phyloP scores from a whole-genome alignment of 2,797 vertebrate genomes.

The Myripristis murdjan region DNA sequence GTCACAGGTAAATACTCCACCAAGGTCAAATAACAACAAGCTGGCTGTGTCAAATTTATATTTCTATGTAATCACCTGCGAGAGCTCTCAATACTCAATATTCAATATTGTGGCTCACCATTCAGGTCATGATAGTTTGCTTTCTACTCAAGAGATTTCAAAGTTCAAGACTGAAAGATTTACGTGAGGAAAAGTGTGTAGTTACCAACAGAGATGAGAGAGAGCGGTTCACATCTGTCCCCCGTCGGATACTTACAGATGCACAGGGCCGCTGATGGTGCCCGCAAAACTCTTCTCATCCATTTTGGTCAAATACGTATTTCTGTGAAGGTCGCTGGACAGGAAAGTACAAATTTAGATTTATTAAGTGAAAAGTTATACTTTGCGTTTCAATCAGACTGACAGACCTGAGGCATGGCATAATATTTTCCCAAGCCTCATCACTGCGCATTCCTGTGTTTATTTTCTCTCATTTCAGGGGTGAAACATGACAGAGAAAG shows the following conservation, averaged over 20 bases:
- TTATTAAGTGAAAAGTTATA: slow-evolving; percentile 37
- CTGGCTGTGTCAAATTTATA: not conserved
- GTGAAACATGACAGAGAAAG: slow-evolving; percentile 55
- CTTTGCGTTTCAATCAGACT: slow-evolving; percentile 48
- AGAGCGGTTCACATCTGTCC: slow-evolving; percentile 7
- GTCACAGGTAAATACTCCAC: no score
- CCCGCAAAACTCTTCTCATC: slow-evolving; percentile 92
- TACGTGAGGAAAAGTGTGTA: not conserved
- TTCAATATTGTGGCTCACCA: not conserved
- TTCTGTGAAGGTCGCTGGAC: slow-evolving; percentile 94
- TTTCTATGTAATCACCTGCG: not conserved
- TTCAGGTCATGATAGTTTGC: not conserved
- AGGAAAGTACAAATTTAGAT: slow-evolving; percentile 45
- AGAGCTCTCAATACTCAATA: no score
- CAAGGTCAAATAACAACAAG: no score
- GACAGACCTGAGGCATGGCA: slow-evolving; percentile 24
- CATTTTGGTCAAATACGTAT: slow-evolving; percentile 89
- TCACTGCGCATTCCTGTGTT: slow-evolving; percentile 50
- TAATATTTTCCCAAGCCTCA: slow-evolving; percentile 51
- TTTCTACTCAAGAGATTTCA: not conserved
- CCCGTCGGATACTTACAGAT: slow-evolving; percentile 90
- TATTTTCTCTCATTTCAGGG: slow-evolving; percentile 55
- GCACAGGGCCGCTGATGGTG: slow-evolving; percentile 90
- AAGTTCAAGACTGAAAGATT: not conserved
- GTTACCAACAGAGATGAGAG: not conserved